Conservation (phyloP, 2,888 invertebrate species). For the Odontocolon sp. region DNA sequence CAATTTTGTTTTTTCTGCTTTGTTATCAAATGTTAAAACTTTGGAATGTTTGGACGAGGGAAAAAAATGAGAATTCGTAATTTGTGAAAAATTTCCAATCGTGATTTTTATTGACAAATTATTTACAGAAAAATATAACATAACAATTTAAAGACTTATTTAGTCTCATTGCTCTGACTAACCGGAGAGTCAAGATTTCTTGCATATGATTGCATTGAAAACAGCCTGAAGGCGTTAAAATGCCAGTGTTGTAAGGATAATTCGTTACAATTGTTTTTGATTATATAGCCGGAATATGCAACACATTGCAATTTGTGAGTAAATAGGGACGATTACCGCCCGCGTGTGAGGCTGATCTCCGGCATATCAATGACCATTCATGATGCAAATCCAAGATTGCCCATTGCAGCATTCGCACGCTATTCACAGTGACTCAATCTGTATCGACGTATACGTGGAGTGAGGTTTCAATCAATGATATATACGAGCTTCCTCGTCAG, state of each 20-base stretch:
- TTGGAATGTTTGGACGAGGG: too few relatives aligned
- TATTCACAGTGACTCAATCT: conserved; percentile 28
- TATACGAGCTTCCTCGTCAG: not conserved
- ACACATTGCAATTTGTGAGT: conserved; percentile 14
- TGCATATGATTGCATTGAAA: conserved; percentile 3
- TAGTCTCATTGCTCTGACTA: too few relatives aligned
- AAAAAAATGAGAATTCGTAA: too few relatives aligned
- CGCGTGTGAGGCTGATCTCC: conserved; percentile 36
- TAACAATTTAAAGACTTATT: too few relatives aligned
- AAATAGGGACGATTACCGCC: conserved; percentile 15
- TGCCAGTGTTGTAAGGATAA: conserved; percentile 19
- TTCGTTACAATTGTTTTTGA: conserved; percentile 48
- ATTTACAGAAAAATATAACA: too few relatives aligned
- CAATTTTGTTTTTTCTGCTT: too few relatives aligned
- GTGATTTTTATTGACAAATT: too few relatives aligned
- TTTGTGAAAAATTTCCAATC: too few relatives aligned
- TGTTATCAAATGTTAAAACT: too few relatives aligned
- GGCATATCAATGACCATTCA: conserved; percentile 57
- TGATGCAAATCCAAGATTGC: conserved; percentile 48
- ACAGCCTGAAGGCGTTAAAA: conserved; percentile 35
- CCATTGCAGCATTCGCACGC: not conserved
- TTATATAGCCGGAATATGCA: conserved; percentile 29
- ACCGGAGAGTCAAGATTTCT: too few relatives aligned
- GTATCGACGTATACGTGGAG: conserved; percentile 4
- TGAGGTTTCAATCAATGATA: conserved; percentile 42